Conservation (phyloP, 2,888 invertebrate genomes). For the Idaea dimidiata region DNA sequence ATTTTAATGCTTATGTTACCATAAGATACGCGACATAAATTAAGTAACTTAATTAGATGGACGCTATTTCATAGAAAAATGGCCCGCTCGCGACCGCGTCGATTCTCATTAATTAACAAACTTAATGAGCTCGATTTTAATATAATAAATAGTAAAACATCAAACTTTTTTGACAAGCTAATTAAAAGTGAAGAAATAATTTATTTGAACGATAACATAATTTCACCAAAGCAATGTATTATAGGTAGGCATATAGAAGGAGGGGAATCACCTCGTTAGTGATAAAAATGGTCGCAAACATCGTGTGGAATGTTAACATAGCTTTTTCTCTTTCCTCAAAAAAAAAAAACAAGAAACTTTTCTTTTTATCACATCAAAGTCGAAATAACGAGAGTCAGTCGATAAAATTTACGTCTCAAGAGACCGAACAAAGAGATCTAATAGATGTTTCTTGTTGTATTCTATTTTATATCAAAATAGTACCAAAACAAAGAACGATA, state of each 20-base stretch:
- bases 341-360: constrained; percentile 41
- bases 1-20: constrained; percentile 28
- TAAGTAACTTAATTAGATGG: background rate
- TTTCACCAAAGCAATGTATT: constrained; percentile 60
- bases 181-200: constrained; percentile 27
- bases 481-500: constrained; percentile 54
- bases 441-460: constrained; percentile 27
- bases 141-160: background rate
- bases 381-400: constrained; percentile 49
- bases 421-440: constrained; percentile 41
- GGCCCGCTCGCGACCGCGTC: background rate
- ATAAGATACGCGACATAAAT: constrained; percentile 6
- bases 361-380: constrained; percentile 64
- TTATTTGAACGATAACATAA: constrained; percentile 57
- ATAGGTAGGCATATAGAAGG: constrained; percentile 48
- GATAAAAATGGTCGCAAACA: constrained; percentile 61
- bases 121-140: constrained; percentile 1
- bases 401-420: constrained; percentile 40
- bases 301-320: constrained; percentile 61
- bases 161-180: constrained; percentile 1
- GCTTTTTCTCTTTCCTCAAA: constrained; percentile 44
- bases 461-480: constrained; percentile 39
- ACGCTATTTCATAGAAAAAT: background rate
- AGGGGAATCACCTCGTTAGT: constrained; percentile 65
- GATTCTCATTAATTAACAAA: background rate